Evolutionary conservation across 2,888 invertebrate species (phyloP).

Genomic region (Drosophila sordidula): DNA sequence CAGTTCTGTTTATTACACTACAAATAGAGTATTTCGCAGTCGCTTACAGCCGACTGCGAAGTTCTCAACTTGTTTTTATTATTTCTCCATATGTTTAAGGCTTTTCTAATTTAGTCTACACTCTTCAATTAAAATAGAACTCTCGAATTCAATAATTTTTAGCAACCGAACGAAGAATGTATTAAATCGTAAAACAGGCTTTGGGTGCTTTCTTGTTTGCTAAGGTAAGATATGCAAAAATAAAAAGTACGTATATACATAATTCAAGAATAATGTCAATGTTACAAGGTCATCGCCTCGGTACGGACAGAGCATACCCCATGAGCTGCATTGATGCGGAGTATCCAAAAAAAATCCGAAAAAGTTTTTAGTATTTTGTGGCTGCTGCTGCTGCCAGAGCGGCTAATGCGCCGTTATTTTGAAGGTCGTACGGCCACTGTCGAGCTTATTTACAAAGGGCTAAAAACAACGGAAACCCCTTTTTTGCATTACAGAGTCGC

Average conservation of each 20-base stretch:
- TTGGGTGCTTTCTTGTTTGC: not conserved
- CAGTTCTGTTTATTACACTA: too few species aligned
- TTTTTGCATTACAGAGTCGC: conserved; percentile 66
- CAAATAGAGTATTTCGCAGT: too few species aligned
- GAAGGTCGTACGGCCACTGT: conserved; percentile 67
- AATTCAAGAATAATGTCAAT: not conserved
- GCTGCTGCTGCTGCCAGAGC: conserved; percentile 18
- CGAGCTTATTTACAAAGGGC: conserved; percentile 44
- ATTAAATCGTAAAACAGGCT: not conserved
- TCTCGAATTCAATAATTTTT: conserved; percentile 1
- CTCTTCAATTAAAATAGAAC: not conserved
- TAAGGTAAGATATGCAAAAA: not conserved
- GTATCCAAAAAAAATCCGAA: conserved; percentile 55
- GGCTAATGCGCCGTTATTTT: conserved; percentile 66
- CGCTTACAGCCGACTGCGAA: not conserved
- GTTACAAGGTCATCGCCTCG: not conserved
- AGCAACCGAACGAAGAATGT: not conserved
- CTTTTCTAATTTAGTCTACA: not conserved
- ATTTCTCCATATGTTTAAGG: too few species aligned
- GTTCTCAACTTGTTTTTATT: not conserved
- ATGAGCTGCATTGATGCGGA: conserved; percentile 9
- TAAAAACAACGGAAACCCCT: conserved; percentile 60
- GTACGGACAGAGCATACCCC: not conserved
- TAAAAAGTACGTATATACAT: not conserved
- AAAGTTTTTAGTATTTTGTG: conserved; percentile 53